These are phyloP conservation scores for Semotilus atromaculatus DNA, from an alignment of 2,797 vertebrate species.

Conservation along the genomic window DNA sequence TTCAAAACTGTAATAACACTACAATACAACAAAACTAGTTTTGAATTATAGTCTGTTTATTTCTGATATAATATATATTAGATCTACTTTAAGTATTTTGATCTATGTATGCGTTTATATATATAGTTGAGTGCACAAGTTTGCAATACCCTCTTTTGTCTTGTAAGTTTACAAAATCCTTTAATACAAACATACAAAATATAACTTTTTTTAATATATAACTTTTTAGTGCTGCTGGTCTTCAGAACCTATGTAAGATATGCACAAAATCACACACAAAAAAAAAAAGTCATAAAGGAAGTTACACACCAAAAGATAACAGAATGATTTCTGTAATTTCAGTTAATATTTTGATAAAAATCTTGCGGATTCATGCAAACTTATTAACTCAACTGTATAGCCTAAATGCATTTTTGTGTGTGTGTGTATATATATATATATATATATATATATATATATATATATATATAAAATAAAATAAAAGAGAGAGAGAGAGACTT, in stretches of 20 bases:
- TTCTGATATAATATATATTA: not conserved
- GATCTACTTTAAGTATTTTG: not conserved
- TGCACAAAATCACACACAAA: not conserved
- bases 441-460: not conserved
- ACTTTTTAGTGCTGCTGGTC: no score
- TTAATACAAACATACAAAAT: not conserved
- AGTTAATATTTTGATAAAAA: not conserved
- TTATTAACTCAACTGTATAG: not conserved
- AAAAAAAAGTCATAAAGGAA: not conserved
- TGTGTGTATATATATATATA: no score
- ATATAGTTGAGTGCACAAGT: not conserved
- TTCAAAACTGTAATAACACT: not conserved
- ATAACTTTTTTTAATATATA: not conserved
- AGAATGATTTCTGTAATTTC: not conserved
- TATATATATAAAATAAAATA: no score
- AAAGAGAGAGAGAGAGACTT: not conserved
- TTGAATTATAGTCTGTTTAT: not conserved
- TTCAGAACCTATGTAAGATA: not conserved
- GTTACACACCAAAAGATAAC: not conserved
- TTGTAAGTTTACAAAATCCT: not conserved
- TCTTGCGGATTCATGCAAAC: not conserved
- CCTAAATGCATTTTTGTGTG: conserved; percentile 35
- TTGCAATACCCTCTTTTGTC: not conserved
- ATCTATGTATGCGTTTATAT: not conserved
- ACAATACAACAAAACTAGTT: not conserved